Base-by-base conservation (phyloP, 2,113 vertebrate genomes). In the Halichoeres trimaculatus region DNA sequence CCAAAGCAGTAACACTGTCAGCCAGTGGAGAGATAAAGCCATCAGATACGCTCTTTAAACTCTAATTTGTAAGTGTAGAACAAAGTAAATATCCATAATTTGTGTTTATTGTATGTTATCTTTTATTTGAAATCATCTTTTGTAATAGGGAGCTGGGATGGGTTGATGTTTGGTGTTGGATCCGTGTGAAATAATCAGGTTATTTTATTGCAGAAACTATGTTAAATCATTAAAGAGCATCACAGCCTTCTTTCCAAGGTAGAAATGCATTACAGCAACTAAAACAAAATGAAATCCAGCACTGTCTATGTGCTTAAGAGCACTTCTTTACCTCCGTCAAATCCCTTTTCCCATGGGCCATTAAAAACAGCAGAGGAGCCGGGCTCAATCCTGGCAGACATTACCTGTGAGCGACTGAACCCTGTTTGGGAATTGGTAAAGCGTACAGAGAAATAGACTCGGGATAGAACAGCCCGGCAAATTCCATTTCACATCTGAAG, bases 401-500 rank as follows among this genome's bases (percentile, higher is more conserved):
- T 96, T 96, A 95, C 96, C 95, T 97, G 95, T 95, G 96, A 95
- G 95, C 90, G 93, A 94, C 94, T 93, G 91, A 95, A 95, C 95
- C 94, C 96, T 96, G 95, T 97, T 95, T 96, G 95, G 95, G 94
- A 96, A 96, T 95, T 95, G 95, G 95, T 96, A 95, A 96, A 96
- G 93, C 93, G 94, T 94, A 94, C 72, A 89, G 90, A 90, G 91
- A 96, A 96, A 97, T 93, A 95, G 95, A 94, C 90, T 94, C 82
- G 84, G 94, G 95, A 95, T 95, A 93, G 95, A 95, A 94, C 91
- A 94, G 94, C 93, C 92, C 86, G 88, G 95, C 94, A 96, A 98
- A 98, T 98, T 96, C 96, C 94, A 97, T 98, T 96, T 97, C 96
- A 94, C 96, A 95, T 97, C 96, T 97, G 96, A 97, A 97, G 98